Evolutionary conservation across 2,888 invertebrate genomes (phyloP).

Genomic region (Thelaira solivaga): DNA sequence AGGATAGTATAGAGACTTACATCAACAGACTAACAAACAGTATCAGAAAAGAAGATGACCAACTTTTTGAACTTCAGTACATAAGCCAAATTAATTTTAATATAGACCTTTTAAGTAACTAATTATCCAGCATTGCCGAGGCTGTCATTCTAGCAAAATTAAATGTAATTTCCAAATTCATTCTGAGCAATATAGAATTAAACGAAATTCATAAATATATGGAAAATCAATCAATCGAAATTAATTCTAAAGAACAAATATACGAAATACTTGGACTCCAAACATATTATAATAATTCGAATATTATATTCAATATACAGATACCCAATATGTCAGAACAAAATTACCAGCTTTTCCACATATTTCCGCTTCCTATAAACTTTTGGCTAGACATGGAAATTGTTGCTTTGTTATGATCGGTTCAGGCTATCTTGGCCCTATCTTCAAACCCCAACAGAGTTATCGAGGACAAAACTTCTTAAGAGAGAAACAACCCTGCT

Average conservation of each 20-base stretch:
- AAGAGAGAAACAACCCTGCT: no score
- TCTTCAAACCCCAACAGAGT: no score
- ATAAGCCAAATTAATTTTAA: slow-evolving; percentile 44
- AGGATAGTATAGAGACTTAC: not conserved
- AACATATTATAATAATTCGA: not conserved
- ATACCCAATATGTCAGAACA: slow-evolving; percentile 38
- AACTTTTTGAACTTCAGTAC: slow-evolving; percentile 29
- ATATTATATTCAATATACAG: slow-evolving; percentile 53
- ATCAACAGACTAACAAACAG: slow-evolving; percentile 6
- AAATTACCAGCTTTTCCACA: slow-evolving; percentile 35
- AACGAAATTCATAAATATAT: not conserved
- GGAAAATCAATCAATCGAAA: slow-evolving; percentile 26
- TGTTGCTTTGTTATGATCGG: no score
- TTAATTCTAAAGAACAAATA: slow-evolving; percentile 40
- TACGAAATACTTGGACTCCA: slow-evolving; percentile 48
- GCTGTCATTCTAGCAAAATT: slow-evolving; percentile 49
- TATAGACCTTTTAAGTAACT: slow-evolving; percentile 44
- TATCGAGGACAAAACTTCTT: no score
- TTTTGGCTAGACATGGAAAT: no score
- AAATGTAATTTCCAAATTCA: slow-evolving; percentile 53
- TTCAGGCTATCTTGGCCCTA: no score
- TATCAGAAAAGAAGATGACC: slow-evolving; percentile 14
- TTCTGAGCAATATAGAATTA: slow-evolving; percentile 29
- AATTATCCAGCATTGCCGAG: slow-evolving; percentile 48
- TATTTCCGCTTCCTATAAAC: slow-evolving; percentile 50